A percentile compares a stretch with the other conserved stretches of the same genome.
phyloP scores from a whole-genome alignment of 1,140 invertebrate genomes.

The Yoshiicerus persimilis region DNA sequence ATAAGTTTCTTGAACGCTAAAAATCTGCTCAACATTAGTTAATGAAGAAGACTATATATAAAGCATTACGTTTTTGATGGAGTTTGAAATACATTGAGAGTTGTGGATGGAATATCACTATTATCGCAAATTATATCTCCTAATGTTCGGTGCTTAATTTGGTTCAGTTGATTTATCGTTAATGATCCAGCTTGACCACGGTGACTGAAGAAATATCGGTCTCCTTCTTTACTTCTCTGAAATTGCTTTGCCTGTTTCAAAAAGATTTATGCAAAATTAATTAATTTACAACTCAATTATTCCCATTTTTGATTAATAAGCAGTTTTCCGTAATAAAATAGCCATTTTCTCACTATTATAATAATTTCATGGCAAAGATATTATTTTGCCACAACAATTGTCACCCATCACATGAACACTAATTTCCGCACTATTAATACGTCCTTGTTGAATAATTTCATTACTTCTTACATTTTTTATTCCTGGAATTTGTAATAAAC shows the following conservation, averaged over 20 bases:
- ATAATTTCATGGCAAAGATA: no score
- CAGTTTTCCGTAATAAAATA: no score
- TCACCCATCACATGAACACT: no score
- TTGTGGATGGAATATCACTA: conserved; percentile 30
- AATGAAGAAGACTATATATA: background rate
- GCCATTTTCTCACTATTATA: no score
- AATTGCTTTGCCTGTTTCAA: conserved; percentile 38
- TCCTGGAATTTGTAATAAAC: no score
- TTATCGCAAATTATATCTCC: conserved; percentile 45
- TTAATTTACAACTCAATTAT: no score
- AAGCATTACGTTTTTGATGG: background rate
- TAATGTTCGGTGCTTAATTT: conserved; percentile 33
- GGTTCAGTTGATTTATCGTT: conserved; percentile 34
- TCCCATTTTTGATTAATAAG: no score
- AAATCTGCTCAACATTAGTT: background rate
- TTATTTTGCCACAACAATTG: no score
- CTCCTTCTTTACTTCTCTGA: conserved; percentile 19
- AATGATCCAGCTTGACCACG: conserved; percentile 50
- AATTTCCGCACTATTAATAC: no score
- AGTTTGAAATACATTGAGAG: conserved; percentile 32
- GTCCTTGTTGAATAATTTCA: no score
- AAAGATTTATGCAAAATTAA: conserved; percentile 48
- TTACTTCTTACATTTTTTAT: no score
- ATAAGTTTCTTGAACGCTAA: no score
- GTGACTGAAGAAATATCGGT: conserved; percentile 47